Evolutionary conservation across 2,888 invertebrate species (phyloP).

Genomic region (Acronicta psi): DNA sequence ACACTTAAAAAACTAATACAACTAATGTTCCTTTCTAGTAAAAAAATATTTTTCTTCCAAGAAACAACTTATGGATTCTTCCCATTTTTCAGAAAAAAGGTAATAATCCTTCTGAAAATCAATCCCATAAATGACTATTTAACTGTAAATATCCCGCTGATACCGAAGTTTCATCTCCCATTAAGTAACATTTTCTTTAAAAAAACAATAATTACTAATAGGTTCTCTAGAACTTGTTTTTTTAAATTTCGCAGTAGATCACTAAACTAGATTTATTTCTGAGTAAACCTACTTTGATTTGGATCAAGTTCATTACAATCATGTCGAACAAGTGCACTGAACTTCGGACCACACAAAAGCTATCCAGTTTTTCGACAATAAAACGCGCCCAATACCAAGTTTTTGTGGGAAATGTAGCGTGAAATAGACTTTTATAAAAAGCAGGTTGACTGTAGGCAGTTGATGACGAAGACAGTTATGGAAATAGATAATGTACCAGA

Average conservation of each 20-base stretch:
- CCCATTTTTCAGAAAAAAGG: too few species aligned
- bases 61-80: too few species aligned
- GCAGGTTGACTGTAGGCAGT: constrained; percentile 11
- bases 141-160: too few species aligned
- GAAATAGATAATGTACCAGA: constrained; percentile 3
- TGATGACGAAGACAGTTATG: constrained; percentile 37
- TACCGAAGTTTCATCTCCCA: too few species aligned
- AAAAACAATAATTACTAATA: background rate
- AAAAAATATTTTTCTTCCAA: too few species aligned
- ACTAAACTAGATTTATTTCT: constrained; percentile 15
- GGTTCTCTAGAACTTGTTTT: background rate
- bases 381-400: constrained; percentile 33
- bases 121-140: too few species aligned
- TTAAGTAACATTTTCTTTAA: too few species aligned
- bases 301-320: constrained; percentile 34
- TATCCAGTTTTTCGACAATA: constrained; percentile 50
- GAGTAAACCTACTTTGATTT: constrained; percentile 24
- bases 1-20: too few species aligned
- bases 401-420: constrained; percentile 51
- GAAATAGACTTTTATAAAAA: constrained; percentile 40
- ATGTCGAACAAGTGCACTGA: constrained; percentile 33
- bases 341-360: constrained; percentile 30
- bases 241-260: constrained; percentile 10
- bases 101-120: too few species aligned
- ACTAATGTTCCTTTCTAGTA: too few species aligned